These are phyloP conservation scores for Chrysolina oricalcia DNA, from an alignment of 2,888 invertebrate genomes.

Conservation along the genomic window DNA sequence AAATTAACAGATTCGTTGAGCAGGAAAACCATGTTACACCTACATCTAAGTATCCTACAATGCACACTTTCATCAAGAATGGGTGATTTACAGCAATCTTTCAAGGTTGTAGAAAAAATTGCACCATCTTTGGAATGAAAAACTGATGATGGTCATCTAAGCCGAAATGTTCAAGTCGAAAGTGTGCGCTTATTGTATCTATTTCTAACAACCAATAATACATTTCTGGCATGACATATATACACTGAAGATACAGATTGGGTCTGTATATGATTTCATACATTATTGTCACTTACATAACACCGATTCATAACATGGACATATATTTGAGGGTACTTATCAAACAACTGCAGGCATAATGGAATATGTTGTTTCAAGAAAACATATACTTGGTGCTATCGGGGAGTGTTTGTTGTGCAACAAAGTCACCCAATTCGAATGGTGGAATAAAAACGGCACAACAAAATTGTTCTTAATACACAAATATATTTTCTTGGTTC, in stretches of 20 bases:
- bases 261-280: background rate
- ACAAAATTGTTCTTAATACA: background rate
- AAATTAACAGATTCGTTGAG: background rate
- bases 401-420: background rate
- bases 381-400: background rate
- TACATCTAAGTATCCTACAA: background rate
- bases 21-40: background rate
- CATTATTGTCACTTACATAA: constrained; percentile 15
- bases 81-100: too few species aligned
- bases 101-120: too few species aligned
- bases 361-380: background rate
- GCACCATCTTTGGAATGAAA: background rate
- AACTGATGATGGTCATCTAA: background rate
- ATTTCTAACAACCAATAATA: constrained; percentile 30
- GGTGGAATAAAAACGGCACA: background rate
- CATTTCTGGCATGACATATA: constrained; percentile 35
- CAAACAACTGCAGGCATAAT: background rate
- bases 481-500: background rate
- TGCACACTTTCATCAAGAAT: background rate
- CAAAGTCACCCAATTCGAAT: background rate
- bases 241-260: constrained; percentile 36
- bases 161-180: background rate
- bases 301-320: constrained; percentile 1
- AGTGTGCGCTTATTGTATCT: constrained; percentile 5
- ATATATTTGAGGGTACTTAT: background rate